phyloP scores from a whole-genome alignment of 2,888 invertebrate genomes.

The Pomacea canaliculata region DNA sequence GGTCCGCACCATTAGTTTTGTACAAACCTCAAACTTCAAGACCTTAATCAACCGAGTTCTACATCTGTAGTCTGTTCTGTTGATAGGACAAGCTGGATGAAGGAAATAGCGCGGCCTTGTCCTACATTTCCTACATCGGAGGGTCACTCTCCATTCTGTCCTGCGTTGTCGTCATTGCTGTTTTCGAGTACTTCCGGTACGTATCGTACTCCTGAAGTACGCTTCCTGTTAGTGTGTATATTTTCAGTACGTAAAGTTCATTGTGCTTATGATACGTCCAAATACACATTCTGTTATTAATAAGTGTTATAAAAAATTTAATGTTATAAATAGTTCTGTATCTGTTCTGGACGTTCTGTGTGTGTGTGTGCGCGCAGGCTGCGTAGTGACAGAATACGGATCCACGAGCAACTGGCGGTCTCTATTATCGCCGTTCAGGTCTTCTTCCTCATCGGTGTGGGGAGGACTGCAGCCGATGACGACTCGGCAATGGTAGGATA shows the following conservation, averaged over 20 bases:
- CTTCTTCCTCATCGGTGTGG: slow-evolving; percentile 55
- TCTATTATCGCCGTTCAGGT: slow-evolving; percentile 55
- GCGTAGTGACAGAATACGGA: slow-evolving; percentile 52
- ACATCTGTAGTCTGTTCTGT: neutral
- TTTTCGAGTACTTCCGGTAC: slow-evolving; percentile 59
- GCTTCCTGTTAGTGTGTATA: no score
- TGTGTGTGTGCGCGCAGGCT: slow-evolving; percentile 39
- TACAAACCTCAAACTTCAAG: no score
- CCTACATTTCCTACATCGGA: slow-evolving; percentile 61
- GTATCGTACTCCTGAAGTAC: neutral
- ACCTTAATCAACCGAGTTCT: neutral
- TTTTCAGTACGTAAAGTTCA: neutral
- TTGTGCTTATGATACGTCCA: no score
- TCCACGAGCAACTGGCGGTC: slow-evolving; percentile 59
- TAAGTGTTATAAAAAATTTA: no score
- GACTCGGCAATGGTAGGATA: slow-evolving; percentile 1
- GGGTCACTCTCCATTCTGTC: slow-evolving; percentile 57
- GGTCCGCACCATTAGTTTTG: no score
- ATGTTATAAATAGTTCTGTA: neutral
- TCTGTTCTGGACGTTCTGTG: neutral
- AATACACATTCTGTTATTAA: no score
- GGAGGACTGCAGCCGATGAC: slow-evolving; percentile 22
- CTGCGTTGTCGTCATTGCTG: slow-evolving; percentile 50
- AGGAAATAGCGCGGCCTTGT: slow-evolving; percentile 47
- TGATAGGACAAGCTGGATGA: slow-evolving; percentile 46